Conservation (phyloP, 2,797 vertebrate genomes). For the Hydrocynus forskahlii region DNA sequence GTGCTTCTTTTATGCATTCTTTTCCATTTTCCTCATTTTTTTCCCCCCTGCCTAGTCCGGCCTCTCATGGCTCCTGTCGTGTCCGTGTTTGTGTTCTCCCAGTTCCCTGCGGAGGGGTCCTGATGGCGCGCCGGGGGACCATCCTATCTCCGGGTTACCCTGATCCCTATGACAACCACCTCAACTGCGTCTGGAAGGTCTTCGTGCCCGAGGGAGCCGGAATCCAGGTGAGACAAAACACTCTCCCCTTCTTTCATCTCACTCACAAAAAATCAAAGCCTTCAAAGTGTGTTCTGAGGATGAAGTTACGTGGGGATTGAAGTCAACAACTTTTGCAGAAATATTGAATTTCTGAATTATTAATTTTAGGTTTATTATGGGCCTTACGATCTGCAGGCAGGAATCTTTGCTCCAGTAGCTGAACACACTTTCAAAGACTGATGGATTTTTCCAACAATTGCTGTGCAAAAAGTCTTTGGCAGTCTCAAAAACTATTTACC, state of each 20-base stretch:
- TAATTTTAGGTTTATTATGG: conserved; percentile 3
- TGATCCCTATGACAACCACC: conserved; percentile 95
- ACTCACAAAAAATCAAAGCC: neutral
- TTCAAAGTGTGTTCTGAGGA: neutral
- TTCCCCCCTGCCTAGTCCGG: neutral
- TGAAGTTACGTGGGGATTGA: conserved; percentile 5
- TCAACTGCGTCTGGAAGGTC: conserved; percentile 98
- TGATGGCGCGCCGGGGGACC: conserved; percentile 91
- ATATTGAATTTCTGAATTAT: conserved; percentile 19
- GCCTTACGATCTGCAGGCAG: neutral
- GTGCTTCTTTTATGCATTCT: neutral
- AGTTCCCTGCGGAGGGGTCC: conserved; percentile 95
- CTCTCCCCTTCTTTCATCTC: neutral
- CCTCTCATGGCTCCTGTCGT: neutral
- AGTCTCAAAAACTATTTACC: too few relatives aligned
- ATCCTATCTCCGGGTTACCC: conserved; percentile 97
- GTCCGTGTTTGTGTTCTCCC: conserved; percentile 18
- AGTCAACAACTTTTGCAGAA: conserved; percentile 12
- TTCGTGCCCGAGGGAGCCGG: conserved; percentile 97
- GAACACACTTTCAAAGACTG: neutral
- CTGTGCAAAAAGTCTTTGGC: neutral
- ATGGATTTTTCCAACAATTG: neutral
- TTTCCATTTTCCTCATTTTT: neutral
- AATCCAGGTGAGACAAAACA: conserved; percentile 85
- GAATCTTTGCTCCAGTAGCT: neutral